phyloP scores from a whole-genome alignment of 1,140 invertebrate species.

The Drosophila baimaii region DNA sequence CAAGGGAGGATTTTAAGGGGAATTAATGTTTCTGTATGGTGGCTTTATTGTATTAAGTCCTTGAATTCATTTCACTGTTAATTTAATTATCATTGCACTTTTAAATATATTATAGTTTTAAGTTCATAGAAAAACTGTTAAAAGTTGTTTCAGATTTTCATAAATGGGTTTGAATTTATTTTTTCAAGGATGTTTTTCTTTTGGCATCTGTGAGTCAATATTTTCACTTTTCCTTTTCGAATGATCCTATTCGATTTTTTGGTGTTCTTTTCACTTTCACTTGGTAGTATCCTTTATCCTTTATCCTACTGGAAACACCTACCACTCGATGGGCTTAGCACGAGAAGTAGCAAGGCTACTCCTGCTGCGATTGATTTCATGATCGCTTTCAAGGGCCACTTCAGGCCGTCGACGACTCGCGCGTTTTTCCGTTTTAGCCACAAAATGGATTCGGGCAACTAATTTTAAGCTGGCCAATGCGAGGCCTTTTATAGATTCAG shows the following conservation, averaged over 20 bases:
- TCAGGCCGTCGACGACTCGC: constrained; percentile 9
- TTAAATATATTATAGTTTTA: background rate
- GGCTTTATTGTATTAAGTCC: background rate
- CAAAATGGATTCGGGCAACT: constrained; percentile 48
- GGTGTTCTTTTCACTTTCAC: constrained; percentile 2
- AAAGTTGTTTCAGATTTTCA: background rate
- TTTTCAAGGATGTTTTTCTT: background rate
- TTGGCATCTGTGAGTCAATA: background rate
- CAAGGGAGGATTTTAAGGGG: too few relatives aligned
- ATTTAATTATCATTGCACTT: background rate
- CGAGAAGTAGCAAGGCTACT: constrained; percentile 48
- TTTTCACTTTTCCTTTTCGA: background rate
- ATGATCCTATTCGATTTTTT: background rate
- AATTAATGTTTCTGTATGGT: background rate
- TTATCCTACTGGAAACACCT: constrained; percentile 6
- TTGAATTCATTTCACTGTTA: background rate
- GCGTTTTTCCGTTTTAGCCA: constrained; percentile 35
- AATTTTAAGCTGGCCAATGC: constrained; percentile 21
- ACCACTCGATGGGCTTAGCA: constrained; percentile 34
- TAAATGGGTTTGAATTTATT: background rate
- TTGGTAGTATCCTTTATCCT: constrained; percentile 7
- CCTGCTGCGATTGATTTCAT: constrained; percentile 39
- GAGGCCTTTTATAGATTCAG: constrained; percentile 37
- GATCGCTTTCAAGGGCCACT: constrained; percentile 34
- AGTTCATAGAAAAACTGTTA: background rate